These are phyloP conservation scores for Mallotus villosus DNA, from an alignment of 2,797 vertebrate species.

Conservation along the genomic window DNA sequence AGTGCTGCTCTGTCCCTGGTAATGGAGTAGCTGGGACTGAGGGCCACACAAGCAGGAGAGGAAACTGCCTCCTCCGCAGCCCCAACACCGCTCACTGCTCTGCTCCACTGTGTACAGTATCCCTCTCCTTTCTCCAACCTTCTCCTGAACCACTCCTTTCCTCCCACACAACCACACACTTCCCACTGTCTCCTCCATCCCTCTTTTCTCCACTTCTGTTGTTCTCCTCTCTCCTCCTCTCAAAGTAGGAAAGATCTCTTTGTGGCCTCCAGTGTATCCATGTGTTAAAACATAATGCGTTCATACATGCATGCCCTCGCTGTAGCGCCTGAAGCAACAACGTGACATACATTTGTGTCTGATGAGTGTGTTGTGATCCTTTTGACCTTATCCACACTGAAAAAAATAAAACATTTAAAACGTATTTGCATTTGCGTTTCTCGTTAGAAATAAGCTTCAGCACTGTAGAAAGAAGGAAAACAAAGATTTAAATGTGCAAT, in stretches of 20 bases:
- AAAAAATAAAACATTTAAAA: background rate
- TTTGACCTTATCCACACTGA: slow-evolving; percentile 9
- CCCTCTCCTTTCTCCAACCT: background rate
- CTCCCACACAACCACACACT: background rate
- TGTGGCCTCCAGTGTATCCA: slow-evolving; percentile 42
- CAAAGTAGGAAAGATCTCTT: slow-evolving; percentile 15
- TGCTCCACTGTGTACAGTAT: background rate
- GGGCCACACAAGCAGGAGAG: slow-evolving; percentile 14
- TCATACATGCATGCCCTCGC: slow-evolving; percentile 33
- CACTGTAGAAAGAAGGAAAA: background rate
- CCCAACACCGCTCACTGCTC: slow-evolving; percentile 8
- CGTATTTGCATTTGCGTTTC: background rate
- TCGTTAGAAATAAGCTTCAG: background rate
- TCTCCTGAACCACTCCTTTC: background rate
- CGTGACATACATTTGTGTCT: slow-evolving; percentile 42
- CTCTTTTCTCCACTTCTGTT: background rate
- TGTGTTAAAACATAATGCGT: slow-evolving; percentile 57
- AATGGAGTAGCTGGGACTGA: slow-evolving; percentile 23
- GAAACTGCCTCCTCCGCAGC: background rate
- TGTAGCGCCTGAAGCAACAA: slow-evolving; percentile 40
- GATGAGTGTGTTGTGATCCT: slow-evolving; percentile 7
- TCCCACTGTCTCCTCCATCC: background rate
- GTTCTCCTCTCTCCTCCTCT: slow-evolving; percentile 20
- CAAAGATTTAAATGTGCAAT: background rate
- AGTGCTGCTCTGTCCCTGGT: slow-evolving; percentile 46